A percentile compares a stretch with the other conserved stretches of the same genome.
These are phyloP conservation scores for Crematogaster levior DNA, from an alignment of 2,888 invertebrate species.

Conservation along the genomic window DNA sequence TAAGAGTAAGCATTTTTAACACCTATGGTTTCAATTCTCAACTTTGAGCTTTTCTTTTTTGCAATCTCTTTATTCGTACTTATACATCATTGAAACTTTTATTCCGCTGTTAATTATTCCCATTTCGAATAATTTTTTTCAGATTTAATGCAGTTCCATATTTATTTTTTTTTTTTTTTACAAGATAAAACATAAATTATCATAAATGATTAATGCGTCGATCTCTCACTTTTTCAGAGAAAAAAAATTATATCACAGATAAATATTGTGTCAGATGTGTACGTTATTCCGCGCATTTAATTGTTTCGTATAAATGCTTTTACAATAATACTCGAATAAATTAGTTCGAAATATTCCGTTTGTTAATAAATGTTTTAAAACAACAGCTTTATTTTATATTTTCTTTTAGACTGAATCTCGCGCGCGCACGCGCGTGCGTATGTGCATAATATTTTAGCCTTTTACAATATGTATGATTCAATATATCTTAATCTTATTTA, in stretches of 20 bases:
- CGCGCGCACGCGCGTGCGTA: background rate
- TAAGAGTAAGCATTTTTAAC: conserved; percentile 29
- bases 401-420: background rate
- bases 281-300: background rate
- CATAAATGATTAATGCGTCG: background rate
- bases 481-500: background rate
- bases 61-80: background rate
- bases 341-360: background rate
- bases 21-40: background rate
- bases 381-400: background rate
- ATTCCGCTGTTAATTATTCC: too few species aligned
- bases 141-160: background rate
- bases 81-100: background rate
- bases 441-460: background rate
- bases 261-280: background rate
- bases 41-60: background rate
- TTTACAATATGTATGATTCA: background rate
- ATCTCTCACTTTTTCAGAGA: background rate
- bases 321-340: background rate
- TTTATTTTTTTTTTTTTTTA: background rate
- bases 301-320: background rate
- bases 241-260: background rate
- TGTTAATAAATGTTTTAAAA: background rate
- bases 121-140: background rate
- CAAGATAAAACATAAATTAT: background rate